phyloP scores from a whole-genome alignment of 2,797 vertebrate genomes.

The Manis pentadactyla region DNA sequence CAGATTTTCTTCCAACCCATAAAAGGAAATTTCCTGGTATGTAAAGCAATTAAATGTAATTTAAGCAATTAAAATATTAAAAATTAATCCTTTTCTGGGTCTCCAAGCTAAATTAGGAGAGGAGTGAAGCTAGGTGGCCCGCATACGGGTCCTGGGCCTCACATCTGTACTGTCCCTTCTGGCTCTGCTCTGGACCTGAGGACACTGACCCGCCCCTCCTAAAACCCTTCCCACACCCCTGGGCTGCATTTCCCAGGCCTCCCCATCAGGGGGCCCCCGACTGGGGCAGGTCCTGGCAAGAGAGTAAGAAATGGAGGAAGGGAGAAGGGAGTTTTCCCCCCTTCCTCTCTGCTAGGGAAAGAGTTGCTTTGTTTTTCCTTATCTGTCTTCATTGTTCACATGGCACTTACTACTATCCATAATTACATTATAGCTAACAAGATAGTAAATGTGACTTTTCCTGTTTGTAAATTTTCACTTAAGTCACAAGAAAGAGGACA shows the following conservation, averaged over 20 bases:
- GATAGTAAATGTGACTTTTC: neutral
- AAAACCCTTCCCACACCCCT: too few relatives aligned
- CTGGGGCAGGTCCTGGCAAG: neutral
- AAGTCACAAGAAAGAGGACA: neutral
- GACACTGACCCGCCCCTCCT: too few relatives aligned
- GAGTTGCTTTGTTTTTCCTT: neutral
- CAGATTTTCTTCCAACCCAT: neutral
- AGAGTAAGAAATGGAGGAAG: neutral
- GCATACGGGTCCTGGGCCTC: too few relatives aligned
- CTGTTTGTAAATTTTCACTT: neutral
- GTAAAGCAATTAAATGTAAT: neutral
- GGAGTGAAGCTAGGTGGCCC: neutral
- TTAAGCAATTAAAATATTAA: neutral
- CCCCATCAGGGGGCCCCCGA: too few relatives aligned
- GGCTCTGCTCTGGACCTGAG: too few relatives aligned
- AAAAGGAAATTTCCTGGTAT: neutral
- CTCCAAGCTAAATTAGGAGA: neutral
- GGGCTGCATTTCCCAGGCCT: neutral
- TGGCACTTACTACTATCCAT: neutral
- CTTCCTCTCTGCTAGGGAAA: neutral
- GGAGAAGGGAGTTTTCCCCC: neutral
- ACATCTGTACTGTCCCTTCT: accelerated
- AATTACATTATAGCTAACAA: neutral
- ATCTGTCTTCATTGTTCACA: neutral
- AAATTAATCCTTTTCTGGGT: neutral